A percentile compares a stretch with the other conserved stretches of the same genome.
Conservation (phyloP, 2,797 vertebrate species). For the Mionectes olivaceus region DNA sequence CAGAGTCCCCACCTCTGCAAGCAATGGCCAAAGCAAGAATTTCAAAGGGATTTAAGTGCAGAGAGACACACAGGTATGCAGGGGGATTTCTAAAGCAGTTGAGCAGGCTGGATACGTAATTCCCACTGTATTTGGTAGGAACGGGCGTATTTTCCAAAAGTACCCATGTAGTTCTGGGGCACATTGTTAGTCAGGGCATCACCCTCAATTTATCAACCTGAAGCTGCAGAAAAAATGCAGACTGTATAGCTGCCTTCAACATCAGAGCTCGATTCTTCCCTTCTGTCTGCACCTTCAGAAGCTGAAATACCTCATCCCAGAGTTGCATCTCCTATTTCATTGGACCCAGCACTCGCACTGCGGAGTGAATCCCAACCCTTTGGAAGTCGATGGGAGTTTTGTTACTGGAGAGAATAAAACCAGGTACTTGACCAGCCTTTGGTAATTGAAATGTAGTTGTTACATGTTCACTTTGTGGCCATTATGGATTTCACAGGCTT, state of each 20-base stretch:
- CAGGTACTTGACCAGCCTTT: conserved; percentile 56
- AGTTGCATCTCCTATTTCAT: not conserved
- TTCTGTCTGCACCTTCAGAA: conserved; percentile 16
- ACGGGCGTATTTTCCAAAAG: not conserved
- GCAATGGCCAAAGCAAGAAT: not conserved
- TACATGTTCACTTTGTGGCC: conserved; percentile 36
- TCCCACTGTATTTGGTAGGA: not conserved
- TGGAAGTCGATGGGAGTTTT: conserved; percentile 53
- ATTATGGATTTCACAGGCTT: conserved; percentile 61
- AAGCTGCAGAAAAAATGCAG: not conserved
- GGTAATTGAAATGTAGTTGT: conserved; percentile 53
- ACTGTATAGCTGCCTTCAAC: not conserved
- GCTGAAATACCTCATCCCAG: not conserved
- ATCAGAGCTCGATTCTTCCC: not conserved
- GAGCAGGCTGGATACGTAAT: not conserved
- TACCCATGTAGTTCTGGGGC: not conserved
- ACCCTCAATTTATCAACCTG: not conserved
- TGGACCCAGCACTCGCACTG: not conserved
- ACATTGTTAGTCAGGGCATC: not conserved
- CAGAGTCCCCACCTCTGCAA: not conserved
- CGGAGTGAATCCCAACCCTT: conserved; percentile 9
- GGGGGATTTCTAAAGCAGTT: not conserved
- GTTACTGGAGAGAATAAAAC: conserved; percentile 36
- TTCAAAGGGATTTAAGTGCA: not conserved
- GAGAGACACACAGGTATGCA: not conserved